phyloP scores from a whole-genome alignment of 2,888 invertebrate genomes.

The Agrotis exclamationis region DNA sequence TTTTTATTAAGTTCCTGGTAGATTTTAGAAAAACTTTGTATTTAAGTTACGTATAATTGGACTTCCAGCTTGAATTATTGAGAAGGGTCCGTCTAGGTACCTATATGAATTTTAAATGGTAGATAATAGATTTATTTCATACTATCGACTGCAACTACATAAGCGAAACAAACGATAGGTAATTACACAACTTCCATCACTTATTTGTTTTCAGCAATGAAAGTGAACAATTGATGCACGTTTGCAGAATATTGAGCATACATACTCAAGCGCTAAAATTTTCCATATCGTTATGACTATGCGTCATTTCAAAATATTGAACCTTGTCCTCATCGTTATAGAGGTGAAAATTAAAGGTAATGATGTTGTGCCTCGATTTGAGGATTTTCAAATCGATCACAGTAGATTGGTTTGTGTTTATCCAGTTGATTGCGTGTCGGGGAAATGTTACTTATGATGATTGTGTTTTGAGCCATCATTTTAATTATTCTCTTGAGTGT shows the following conservation, averaged over 20 bases:
- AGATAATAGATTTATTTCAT: too few relatives aligned
- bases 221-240: slow-evolving; percentile 46
- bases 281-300: slow-evolving; percentile 29
- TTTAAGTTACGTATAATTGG: background rate
- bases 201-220: slow-evolving; percentile 26
- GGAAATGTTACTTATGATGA: slow-evolving; percentile 58
- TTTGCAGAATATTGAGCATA: slow-evolving; percentile 45
- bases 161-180: too few relatives aligned
- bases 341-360: slow-evolving; percentile 26
- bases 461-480: slow-evolving; percentile 51
- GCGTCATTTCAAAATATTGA: slow-evolving; percentile 11
- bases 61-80: background rate
- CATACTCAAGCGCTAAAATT: slow-evolving; percentile 40
- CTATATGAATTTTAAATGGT: too few relatives aligned
- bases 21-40: background rate
- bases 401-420: slow-evolving; percentile 62
- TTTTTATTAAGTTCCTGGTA: background rate
- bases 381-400: slow-evolving; percentile 63
- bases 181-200: slow-evolving; percentile 5
- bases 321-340: slow-evolving; percentile 22
- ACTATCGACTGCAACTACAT: background rate
- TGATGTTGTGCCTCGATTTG: slow-evolving; percentile 46
- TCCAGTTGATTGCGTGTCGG: slow-evolving; percentile 59
- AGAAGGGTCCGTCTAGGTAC: background rate
- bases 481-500: slow-evolving; percentile 32